These are phyloP conservation scores for Lanistes nyassanus DNA, from an alignment of 1,140 invertebrate genomes.

Conservation along the genomic window DNA sequence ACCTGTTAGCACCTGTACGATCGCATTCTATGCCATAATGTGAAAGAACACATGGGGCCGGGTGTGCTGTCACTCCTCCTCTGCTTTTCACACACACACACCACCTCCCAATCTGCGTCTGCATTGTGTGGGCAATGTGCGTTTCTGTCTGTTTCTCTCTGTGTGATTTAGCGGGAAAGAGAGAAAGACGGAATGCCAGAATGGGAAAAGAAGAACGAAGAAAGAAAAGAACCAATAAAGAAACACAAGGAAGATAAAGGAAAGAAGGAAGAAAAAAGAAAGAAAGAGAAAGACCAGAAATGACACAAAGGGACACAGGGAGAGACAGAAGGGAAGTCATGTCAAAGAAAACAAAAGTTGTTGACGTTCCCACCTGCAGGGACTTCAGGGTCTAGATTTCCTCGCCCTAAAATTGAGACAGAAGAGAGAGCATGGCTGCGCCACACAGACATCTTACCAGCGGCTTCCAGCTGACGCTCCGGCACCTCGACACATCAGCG, in stretches of 20 bases:
- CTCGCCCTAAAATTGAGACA: too few species aligned
- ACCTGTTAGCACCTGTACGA: too few species aligned
- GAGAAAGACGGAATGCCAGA: neutral
- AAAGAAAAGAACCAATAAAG: neutral
- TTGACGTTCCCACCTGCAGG: neutral
- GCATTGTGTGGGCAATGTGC: too few species aligned
- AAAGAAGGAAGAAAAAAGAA: neutral
- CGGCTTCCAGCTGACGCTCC: too few species aligned
- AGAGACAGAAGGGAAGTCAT: conserved; percentile 1
- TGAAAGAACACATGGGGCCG: neutral
- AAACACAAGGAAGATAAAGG: neutral
- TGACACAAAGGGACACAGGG: neutral
- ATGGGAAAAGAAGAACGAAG: conserved; percentile 2
- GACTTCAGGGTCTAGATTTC: too few species aligned
- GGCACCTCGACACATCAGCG: too few species aligned
- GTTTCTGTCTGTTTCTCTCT: neutral
- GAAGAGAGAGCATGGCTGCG: too few species aligned
- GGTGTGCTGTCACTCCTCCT: neutral
- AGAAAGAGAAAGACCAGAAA: conserved; percentile 5
- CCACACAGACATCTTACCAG: too few species aligned
- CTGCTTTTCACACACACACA: neutral
- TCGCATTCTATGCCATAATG: too few species aligned
- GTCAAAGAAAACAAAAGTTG: neutral
- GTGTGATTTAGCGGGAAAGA: neutral
- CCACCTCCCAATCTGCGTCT: neutral